Evolutionary conservation across 1,140 invertebrate species (phyloP).

Genomic region (Scaptomyza montana): DNA sequence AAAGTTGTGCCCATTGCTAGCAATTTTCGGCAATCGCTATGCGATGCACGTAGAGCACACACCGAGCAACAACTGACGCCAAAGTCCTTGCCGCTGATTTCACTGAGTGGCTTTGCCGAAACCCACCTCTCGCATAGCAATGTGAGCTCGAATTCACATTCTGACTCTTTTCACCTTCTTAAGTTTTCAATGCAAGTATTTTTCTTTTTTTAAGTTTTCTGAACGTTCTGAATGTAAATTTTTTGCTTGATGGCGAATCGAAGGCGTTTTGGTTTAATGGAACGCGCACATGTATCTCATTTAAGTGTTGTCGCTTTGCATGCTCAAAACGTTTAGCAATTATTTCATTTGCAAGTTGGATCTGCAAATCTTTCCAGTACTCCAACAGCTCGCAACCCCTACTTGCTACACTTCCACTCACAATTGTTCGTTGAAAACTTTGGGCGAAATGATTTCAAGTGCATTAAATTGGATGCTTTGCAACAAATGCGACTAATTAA

Average conservation of each 20-base stretch:
- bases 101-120: slow-evolving; percentile 8
- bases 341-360: slow-evolving; percentile 66
- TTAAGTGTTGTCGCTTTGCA: slow-evolving; percentile 61
- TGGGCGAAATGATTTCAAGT: slow-evolving; percentile 74
- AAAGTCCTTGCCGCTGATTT: slow-evolving; percentile 59
- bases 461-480: slow-evolving; percentile 77
- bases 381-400: background rate
- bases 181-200: no score
- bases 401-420: slow-evolving; percentile 2
- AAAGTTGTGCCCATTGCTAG: slow-evolving; percentile 62
- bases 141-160: slow-evolving; percentile 1
- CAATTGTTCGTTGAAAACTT: slow-evolving; percentile 54
- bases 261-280: background rate
- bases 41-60: slow-evolving; percentile 57
- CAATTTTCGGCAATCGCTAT: slow-evolving; percentile 56
- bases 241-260: background rate
- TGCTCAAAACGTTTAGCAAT: slow-evolving; percentile 71
- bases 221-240: no score
- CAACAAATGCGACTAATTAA: slow-evolving; percentile 81
- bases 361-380: slow-evolving; percentile 6
- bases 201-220: no score
- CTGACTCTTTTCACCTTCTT: background rate
- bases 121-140: background rate
- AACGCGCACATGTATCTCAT: slow-evolving; percentile 14
- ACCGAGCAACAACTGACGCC: slow-evolving; percentile 38